Evolutionary conservation across 1,140 invertebrate species (phyloP).

Genomic region (Platyura marginata): DNA sequence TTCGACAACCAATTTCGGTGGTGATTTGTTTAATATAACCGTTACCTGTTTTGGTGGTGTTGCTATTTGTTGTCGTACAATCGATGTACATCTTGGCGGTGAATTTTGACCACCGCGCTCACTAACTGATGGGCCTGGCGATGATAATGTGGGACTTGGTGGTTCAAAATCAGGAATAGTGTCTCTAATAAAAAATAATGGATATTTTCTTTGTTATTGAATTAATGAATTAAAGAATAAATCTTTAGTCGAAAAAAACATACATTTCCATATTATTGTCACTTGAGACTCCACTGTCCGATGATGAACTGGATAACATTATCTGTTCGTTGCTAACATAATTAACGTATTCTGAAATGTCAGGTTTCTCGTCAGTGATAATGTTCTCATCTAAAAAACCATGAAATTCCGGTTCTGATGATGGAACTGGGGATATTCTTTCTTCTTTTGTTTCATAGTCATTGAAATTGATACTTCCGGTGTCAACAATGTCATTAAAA

Average conservation of each 20-base stretch:
- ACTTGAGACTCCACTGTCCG: slow-evolving; percentile 29
- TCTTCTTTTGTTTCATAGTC: neutral
- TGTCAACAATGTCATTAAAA: neutral
- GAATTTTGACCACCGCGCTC: slow-evolving; percentile 3
- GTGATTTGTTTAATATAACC: no score
- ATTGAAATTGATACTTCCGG: neutral
- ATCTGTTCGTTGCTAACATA: neutral
- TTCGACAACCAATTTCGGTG: neutral
- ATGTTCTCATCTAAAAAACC: neutral
- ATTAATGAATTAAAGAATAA: slow-evolving; percentile 5
- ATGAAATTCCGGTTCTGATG: neutral
- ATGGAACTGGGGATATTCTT: neutral
- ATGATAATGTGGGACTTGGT: slow-evolving; percentile 6
- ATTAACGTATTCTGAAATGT: neutral
- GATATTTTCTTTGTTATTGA: slow-evolving; percentile 1
- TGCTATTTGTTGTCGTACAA: no score
- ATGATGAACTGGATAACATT: slow-evolving; percentile 7
- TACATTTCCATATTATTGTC: slow-evolving; percentile 29
- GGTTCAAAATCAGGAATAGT: slow-evolving; percentile 22
- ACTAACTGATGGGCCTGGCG: slow-evolving; percentile 3
- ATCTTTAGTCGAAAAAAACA: slow-evolving; percentile 2
- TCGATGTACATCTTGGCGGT: neutral
- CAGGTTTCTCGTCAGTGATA: neutral
- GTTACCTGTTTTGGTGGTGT: no score
- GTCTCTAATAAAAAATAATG: neutral